Percentiles rank a stretch among this genome's conserved stretches.
Evolutionary conservation across 2,113 vertebrate species (phyloP).

Genomic region (Electrona antarctica): DNA sequence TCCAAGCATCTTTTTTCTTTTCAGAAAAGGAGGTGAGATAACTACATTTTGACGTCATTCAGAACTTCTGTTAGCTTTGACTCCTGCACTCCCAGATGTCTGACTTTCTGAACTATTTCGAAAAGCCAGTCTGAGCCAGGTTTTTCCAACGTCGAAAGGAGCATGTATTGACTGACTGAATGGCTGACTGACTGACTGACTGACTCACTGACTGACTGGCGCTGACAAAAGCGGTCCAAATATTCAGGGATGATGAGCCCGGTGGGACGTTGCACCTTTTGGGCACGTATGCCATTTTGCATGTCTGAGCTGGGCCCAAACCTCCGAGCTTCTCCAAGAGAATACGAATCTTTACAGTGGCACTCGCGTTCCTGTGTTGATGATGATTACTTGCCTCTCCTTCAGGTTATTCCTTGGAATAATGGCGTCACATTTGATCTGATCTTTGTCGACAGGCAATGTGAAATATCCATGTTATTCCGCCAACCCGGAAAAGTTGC

Average conservation of each 20-base stretch:
- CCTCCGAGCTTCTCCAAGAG: conserved; percentile 43
- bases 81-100: too few species aligned
- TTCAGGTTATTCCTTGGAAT: conserved; percentile 65
- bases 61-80: too few species aligned
- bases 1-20: too few species aligned
- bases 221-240: conserved; percentile 55
- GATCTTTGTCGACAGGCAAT: conserved; percentile 71
- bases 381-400: conserved; percentile 63
- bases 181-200: conserved; percentile 11
- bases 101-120: too few species aligned
- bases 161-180: conserved; percentile 17
- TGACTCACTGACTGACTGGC: conserved; percentile 32
- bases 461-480: conserved; percentile 79
- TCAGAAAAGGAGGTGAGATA: too few species aligned
- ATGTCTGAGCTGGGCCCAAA: conserved; percentile 59
- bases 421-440: conserved; percentile 65
- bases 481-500: conserved; percentile 58
- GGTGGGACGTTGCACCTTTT: conserved; percentile 47
- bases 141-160: too few species aligned
- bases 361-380: conserved; percentile 64
- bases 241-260: conserved; percentile 79
- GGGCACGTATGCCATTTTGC: conserved; percentile 50
- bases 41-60: too few species aligned
- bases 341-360: conserved; percentile 48
- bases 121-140: too few species aligned